Conservation (phyloP, 2,888 invertebrate species). For the Matsumyia berberina region DNA sequence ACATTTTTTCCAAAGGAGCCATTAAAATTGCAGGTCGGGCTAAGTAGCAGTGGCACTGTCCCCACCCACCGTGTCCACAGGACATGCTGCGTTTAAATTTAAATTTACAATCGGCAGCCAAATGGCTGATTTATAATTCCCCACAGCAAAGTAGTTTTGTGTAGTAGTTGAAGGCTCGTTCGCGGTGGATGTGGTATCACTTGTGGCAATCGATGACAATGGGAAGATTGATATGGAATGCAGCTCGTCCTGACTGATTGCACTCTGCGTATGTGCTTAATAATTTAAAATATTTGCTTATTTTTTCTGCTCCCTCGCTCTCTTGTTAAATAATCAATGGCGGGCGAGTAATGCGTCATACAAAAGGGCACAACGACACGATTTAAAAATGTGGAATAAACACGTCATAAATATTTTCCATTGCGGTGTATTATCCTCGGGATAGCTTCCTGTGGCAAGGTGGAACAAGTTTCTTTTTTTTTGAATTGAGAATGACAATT, state of each 20-base stretch:
- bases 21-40: constrained; percentile 69
- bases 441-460: background rate
- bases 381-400: background rate
- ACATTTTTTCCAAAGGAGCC: constrained; percentile 27
- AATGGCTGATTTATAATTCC: constrained; percentile 60
- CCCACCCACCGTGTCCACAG: background rate
- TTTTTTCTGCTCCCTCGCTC: constrained; percentile 2
- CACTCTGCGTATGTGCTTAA: constrained; percentile 25
- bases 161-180: background rate
- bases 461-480: background rate
- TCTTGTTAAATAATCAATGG: constrained; percentile 56
- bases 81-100: constrained; percentile 60
- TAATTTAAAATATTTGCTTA: constrained; percentile 50
- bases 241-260: constrained; percentile 36
- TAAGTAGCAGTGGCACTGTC: constrained; percentile 27
- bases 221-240: constrained; percentile 54
- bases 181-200: constrained; percentile 31
- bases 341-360: constrained; percentile 40
- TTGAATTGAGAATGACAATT: constrained; percentile 6
- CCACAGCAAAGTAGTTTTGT: constrained; percentile 1
- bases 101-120: constrained; percentile 59
- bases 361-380: constrained; percentile 2
- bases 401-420: constrained; percentile 43
- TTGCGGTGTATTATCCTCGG: constrained; percentile 37
- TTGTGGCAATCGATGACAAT: constrained; percentile 68